phyloP scores from a whole-genome alignment of 2,797 vertebrate species.

The Chelidonichthys spinosus region DNA sequence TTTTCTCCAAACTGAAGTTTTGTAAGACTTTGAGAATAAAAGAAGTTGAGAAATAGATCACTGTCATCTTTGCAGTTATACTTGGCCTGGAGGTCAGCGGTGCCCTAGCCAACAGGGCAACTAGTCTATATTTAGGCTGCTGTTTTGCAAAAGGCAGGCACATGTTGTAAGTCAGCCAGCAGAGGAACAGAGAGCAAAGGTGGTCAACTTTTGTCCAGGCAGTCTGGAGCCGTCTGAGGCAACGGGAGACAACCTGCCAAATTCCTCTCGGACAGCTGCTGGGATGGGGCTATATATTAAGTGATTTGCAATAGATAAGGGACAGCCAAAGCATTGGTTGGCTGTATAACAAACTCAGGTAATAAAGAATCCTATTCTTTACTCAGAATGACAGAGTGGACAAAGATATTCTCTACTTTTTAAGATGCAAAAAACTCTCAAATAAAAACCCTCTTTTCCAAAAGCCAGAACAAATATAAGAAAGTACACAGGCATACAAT shows the following conservation, averaged over 20 bases:
- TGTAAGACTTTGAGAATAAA: slow-evolving; percentile 13
- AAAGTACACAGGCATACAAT: slow-evolving; percentile 1
- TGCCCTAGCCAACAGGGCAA: slow-evolving; percentile 60
- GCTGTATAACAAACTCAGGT: not conserved
- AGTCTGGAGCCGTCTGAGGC: slow-evolving; percentile 71
- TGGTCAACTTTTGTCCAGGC: slow-evolving; percentile 71
- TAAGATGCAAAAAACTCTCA: not conserved
- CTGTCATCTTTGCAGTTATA: slow-evolving; percentile 60
- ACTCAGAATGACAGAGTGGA: not conserved
- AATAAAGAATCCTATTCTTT: slow-evolving; percentile 1
- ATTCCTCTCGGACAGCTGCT: slow-evolving; percentile 51
- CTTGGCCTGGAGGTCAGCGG: slow-evolving; percentile 65
- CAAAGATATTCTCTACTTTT: not conserved
- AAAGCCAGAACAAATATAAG: slow-evolving; percentile 19
- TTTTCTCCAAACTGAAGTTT: slow-evolving; percentile 6
- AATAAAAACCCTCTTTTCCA: slow-evolving; percentile 4
- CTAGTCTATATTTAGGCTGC: slow-evolving; percentile 74
- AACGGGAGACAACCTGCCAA: slow-evolving; percentile 56
- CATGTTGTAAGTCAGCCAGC: slow-evolving; percentile 63
- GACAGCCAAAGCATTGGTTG: not conserved
- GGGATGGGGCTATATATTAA: slow-evolving; percentile 3
- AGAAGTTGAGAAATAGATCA: slow-evolving; percentile 28
- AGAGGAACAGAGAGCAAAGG: slow-evolving; percentile 70
- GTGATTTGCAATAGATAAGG: slow-evolving; percentile 20
- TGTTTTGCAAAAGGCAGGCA: slow-evolving; percentile 69